A percentile compares a stretch with the other conserved stretches of the same genome.
phyloP scores from a whole-genome alignment of 2,888 invertebrate species.

The Apotomis betuletana region DNA sequence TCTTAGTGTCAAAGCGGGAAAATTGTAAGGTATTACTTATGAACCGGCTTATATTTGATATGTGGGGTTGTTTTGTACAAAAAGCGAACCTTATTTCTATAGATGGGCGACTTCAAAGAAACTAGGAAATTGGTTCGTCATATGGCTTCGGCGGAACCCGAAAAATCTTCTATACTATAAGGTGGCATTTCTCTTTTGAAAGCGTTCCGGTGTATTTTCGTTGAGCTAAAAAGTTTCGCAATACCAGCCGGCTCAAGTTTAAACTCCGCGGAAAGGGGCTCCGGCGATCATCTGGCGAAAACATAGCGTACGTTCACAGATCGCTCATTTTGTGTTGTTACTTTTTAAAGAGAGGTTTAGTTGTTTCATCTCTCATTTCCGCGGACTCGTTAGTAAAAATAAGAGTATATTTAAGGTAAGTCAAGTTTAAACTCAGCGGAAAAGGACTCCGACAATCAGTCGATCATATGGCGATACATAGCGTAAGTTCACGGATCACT shows the following conservation, averaged over 20 bases:
- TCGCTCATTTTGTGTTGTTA: not conserved
- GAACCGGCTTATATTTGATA: constrained; percentile 2
- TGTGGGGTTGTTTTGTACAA: constrained; percentile 5
- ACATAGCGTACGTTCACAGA: constrained; percentile 31
- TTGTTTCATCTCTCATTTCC: no score
- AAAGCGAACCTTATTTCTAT: constrained; percentile 14
- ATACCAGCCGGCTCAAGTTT: constrained; percentile 75
- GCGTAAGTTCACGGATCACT: no score
- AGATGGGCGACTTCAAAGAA: constrained; percentile 22
- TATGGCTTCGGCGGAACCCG: constrained; percentile 45
- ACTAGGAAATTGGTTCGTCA: constrained; percentile 31
- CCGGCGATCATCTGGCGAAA: constrained; percentile 69
- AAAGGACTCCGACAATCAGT: no score
- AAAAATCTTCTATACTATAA: constrained; percentile 65
- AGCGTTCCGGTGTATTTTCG: constrained; percentile 82
- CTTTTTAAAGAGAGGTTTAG: not conserved
- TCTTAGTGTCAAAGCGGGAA: not conserved
- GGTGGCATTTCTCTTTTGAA: constrained; percentile 67
- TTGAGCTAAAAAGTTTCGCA: constrained; percentile 81
- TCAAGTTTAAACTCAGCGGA: no score
- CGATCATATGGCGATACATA: no score
- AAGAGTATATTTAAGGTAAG: no score
- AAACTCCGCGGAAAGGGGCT: constrained; percentile 68
- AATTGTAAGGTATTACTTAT: constrained; percentile 1
- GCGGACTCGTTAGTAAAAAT: no score